Evolutionary conservation across 1,140 invertebrate genomes (phyloP).

Genomic region (Zaprionus africanus): DNA sequence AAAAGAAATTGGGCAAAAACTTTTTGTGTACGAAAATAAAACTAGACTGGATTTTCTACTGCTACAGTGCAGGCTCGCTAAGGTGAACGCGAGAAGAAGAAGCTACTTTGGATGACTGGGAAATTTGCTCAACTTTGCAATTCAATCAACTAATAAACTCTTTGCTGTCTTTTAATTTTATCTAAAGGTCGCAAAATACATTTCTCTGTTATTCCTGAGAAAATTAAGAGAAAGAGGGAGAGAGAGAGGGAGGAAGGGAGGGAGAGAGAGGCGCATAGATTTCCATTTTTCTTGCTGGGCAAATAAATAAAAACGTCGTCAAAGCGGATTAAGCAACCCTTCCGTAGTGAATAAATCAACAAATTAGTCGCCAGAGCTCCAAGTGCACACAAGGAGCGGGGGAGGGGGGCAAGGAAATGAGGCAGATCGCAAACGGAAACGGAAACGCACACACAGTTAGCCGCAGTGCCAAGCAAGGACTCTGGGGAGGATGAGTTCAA

Average conservation of each 20-base stretch:
- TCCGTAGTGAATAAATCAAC: constrained; percentile 81
- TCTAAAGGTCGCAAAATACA: no score
- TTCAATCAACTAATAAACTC: neutral
- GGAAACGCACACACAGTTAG: constrained; percentile 79
- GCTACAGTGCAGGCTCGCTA: neutral
- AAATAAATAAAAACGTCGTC: constrained; percentile 68
- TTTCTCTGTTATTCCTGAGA: no score
- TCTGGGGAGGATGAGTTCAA: constrained; percentile 13
- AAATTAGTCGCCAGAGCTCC: constrained; percentile 65
- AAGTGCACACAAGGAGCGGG: constrained; percentile 45
- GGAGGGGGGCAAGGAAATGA: neutral
- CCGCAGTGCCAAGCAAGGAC: constrained; percentile 51
- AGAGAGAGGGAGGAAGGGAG: neutral
- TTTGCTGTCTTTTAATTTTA: neutral
- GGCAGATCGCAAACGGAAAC: constrained; percentile 47
- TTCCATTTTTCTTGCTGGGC: neutral
- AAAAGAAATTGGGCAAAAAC: constrained; percentile 37
- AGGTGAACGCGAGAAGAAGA: neutral
- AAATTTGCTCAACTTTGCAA: neutral
- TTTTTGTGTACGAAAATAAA: constrained; percentile 26
- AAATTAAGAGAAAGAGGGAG: neutral
- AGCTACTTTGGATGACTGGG: neutral
- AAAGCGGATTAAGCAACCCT: constrained; percentile 78
- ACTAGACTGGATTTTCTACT: neutral
- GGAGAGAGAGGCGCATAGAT: neutral